A percentile compares a stretch with the other conserved stretches of the same genome.
These are phyloP conservation scores for Shinisaurus crocodilurus DNA, from an alignment of 2,113 vertebrate genomes.

Conservation along the genomic window DNA sequence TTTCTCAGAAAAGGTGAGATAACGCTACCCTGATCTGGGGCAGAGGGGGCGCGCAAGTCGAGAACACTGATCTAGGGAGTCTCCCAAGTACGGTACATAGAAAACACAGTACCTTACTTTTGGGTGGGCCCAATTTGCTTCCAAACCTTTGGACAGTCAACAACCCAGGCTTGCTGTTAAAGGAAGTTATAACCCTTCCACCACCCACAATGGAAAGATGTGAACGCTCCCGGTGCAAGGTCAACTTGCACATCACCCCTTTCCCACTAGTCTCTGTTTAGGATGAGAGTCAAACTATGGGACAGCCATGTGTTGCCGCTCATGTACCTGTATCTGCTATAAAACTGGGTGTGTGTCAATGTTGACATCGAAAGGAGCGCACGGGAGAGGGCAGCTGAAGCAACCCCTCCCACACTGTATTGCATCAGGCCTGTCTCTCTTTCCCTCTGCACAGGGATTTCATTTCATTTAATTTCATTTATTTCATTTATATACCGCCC, in stretches of 20 bases:
- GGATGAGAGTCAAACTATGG: background rate
- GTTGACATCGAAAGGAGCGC: background rate
- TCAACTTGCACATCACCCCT: background rate
- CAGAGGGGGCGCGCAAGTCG: background rate
- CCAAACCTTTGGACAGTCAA: background rate
- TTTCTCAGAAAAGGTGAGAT: background rate
- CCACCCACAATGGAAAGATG: background rate
- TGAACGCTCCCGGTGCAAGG: background rate
- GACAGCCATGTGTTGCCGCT: background rate
- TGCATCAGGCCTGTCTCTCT: background rate
- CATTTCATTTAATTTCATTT: no score
- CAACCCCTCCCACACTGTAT: background rate
- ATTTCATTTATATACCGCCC: no score
- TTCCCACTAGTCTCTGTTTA: background rate
- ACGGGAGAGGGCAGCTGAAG: background rate
- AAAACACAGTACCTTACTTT: background rate
- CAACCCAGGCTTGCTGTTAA: background rate
- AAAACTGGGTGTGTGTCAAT: background rate
- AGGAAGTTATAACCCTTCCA: background rate
- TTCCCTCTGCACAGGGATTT: background rate
- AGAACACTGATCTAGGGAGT: no score
- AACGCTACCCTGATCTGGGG: no score
- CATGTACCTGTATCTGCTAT: background rate
- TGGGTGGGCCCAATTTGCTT: background rate
- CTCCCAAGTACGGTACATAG: background rate